phyloP scores from a whole-genome alignment of 2,888 invertebrate species.

The Eilema caniola region DNA sequence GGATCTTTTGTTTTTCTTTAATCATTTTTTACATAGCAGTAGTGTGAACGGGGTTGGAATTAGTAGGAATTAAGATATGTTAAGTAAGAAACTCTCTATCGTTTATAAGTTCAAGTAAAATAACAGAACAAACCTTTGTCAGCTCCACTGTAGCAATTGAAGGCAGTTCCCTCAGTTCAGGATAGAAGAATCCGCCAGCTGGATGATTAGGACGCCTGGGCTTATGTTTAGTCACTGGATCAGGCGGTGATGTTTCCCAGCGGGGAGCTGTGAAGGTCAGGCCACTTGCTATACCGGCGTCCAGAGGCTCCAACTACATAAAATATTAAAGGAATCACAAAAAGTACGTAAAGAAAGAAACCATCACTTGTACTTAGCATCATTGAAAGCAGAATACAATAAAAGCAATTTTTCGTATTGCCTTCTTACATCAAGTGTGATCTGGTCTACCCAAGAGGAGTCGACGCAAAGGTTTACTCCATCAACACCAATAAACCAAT shows the following conservation, averaged over 20 bases:
- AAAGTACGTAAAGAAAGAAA: background rate
- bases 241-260: conserved; percentile 95
- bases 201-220: conserved; percentile 94
- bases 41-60: no score
- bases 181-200: conserved; percentile 97
- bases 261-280: conserved; percentile 97
- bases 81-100: no score
- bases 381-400: background rate
- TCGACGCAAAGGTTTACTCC: conserved; percentile 87
- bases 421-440: conserved; percentile 82
- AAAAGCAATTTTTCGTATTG: background rate
- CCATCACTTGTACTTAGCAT: no score
- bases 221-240: conserved; percentile 93
- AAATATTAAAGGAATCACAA: background rate
- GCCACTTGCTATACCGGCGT: conserved; percentile 97
- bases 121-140: conserved; percentile 89
- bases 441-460: conserved; percentile 86
- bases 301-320: conserved; percentile 92
- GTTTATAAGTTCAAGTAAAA: background rate
- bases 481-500: conserved; percentile 90
- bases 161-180: conserved; percentile 92
- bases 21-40: no score
- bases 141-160: conserved; percentile 95
- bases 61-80: no score
- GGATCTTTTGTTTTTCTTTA: no score